Evolutionary conservation across 1,140 invertebrate genomes (phyloP).

Genomic region (Drosophila repletoides): DNA sequence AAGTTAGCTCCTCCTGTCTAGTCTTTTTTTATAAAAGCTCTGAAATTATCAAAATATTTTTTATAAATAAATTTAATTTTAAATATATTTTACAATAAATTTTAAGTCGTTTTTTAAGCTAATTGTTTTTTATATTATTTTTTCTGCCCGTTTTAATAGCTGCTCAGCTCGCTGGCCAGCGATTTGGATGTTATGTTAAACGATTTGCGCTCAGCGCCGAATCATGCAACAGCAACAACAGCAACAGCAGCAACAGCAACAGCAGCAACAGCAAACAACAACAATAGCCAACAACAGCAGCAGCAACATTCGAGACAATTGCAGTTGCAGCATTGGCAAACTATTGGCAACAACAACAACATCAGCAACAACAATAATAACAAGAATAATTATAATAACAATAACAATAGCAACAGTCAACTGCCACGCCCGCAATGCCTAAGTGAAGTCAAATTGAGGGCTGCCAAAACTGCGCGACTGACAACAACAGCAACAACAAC

Average conservation of each 20-base stretch:
- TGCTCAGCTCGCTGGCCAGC: slow-evolving; percentile 85
- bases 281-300: slow-evolving; percentile 31
- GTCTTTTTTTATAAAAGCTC: no score
- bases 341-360: slow-evolving; percentile 22
- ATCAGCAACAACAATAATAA: slow-evolving; percentile 13
- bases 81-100: background rate
- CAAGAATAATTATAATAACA: slow-evolving; percentile 11
- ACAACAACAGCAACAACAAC: background rate
- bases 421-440: slow-evolving; percentile 40
- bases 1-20: no score
- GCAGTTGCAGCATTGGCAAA: slow-evolving; percentile 50
- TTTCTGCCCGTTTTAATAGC: slow-evolving; percentile 80
- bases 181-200: slow-evolving; percentile 86
- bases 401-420: slow-evolving; percentile 19
- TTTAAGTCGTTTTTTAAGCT: background rate
- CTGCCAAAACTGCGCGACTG: slow-evolving; percentile 29
- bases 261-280: slow-evolving; percentile 28
- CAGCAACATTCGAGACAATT: slow-evolving; percentile 34
- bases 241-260: slow-evolving; percentile 27
- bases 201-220: slow-evolving; percentile 84
- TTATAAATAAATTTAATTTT: background rate
- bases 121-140: background rate
- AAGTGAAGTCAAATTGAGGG: slow-evolving; percentile 55
- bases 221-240: slow-evolving; percentile 38
- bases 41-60: no score